phyloP scores from a whole-genome alignment of 1,140 invertebrate genomes.

The Hylaeus volcanicus region DNA sequence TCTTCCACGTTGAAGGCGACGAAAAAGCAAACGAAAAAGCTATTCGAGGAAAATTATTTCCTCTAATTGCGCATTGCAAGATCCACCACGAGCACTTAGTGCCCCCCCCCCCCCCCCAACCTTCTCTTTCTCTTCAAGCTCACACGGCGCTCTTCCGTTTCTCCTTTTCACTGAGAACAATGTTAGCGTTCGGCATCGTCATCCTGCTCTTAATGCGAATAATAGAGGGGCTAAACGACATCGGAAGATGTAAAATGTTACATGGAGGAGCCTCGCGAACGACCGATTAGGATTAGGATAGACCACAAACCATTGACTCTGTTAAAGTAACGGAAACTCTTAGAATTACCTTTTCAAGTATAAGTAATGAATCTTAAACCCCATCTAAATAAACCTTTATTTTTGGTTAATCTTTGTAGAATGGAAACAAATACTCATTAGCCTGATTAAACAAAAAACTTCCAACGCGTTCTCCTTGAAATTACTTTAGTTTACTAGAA shows the following conservation, averaged over 20 bases:
- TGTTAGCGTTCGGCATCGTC: conserved; percentile 36
- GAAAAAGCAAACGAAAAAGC: not conserved
- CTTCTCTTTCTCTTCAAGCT: conserved; percentile 35
- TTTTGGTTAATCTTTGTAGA: no score
- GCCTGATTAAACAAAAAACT: no score
- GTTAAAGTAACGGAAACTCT: no score
- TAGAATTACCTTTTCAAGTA: no score
- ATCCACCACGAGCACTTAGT: conserved; percentile 40
- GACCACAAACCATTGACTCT: no score
- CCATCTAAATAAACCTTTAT: no score
- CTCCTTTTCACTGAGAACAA: conserved; percentile 22
- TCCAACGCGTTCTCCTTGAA: no score
- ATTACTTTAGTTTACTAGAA: no score
- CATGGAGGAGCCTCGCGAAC: conserved; percentile 1
- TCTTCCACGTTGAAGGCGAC: not conserved
- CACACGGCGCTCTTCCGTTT: conserved; percentile 31
- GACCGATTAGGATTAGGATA: not conserved
- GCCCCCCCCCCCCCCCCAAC: not conserved
- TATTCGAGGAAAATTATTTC: conserved; percentile 49
- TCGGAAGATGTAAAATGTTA: conserved; percentile 17
- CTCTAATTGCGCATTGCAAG: conserved; percentile 45
- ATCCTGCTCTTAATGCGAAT: conserved; percentile 33
- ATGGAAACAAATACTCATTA: no score
- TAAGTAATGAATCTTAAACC: no score
- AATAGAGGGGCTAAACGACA: conserved; percentile 41